Conservation (phyloP, 2,888 invertebrate genomes). For the Aleiodes alternator region DNA sequence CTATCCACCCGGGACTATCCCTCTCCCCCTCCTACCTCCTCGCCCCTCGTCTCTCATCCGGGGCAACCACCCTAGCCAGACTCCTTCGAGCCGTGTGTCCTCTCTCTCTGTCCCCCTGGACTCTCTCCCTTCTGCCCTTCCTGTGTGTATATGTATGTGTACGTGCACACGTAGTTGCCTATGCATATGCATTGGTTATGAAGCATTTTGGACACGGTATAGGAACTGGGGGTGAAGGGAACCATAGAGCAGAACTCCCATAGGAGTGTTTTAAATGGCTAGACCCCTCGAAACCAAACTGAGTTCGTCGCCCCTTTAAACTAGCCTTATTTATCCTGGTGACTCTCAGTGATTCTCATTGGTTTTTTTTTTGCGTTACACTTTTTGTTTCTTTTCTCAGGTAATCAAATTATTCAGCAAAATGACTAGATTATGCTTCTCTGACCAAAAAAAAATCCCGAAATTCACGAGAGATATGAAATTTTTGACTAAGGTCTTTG, state of each 20-base stretch:
- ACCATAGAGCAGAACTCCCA: slow-evolving; percentile 56
- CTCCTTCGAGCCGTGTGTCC: slow-evolving; percentile 37
- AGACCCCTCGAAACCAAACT: slow-evolving; percentile 43
- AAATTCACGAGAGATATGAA: too few relatives aligned
- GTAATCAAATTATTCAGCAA: too few relatives aligned
- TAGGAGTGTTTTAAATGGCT: slow-evolving; percentile 77
- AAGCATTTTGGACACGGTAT: slow-evolving; percentile 26
- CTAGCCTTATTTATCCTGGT: slow-evolving; percentile 53
- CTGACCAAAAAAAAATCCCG: too few relatives aligned
- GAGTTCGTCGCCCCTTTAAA: slow-evolving; percentile 71
- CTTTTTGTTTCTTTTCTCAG: too few relatives aligned
- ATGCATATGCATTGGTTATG: slow-evolving; percentile 38
- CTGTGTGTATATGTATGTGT: not conserved
- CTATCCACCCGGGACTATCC: slow-evolving; percentile 21
- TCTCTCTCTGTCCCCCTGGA: not conserved
- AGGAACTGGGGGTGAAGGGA: slow-evolving; percentile 35
- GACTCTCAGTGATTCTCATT: slow-evolving; percentile 49
- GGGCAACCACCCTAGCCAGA: slow-evolving; percentile 48
- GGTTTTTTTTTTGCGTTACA: too few relatives aligned
- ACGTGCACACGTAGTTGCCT: slow-evolving; percentile 28
- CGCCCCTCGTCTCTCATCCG: not conserved
- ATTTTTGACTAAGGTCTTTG: too few relatives aligned
- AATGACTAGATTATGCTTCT: too few relatives aligned
- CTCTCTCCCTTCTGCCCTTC: slow-evolving; percentile 36
- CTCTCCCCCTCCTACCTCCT: slow-evolving; percentile 1